These are phyloP conservation scores for Lasioglossum oenotherae DNA, from an alignment of 2,888 invertebrate genomes.

Conservation along the genomic window DNA sequence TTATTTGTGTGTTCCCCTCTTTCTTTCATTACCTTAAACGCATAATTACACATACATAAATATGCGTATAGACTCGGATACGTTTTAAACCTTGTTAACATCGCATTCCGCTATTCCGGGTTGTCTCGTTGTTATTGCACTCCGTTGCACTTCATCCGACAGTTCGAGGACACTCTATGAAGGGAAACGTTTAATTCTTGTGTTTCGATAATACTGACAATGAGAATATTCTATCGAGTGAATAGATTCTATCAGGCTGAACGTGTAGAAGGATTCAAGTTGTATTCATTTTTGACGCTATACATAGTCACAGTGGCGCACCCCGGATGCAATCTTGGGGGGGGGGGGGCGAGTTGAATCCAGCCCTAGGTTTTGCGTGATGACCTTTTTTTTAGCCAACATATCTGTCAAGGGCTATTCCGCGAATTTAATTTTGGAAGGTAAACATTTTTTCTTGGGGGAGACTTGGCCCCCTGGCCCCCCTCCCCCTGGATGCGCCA, in stretches of 20 bases:
- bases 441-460: no score
- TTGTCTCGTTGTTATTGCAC: background rate
- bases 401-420: no score
- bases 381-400: no score
- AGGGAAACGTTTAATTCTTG: background rate
- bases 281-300: background rate
- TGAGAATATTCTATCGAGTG: background rate
- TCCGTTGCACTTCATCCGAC: background rate
- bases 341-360: no score
- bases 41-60: background rate
- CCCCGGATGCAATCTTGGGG: no score
- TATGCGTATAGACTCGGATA: background rate
- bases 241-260: background rate
- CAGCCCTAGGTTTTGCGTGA: no score
- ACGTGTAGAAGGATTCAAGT: background rate
- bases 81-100: conserved; percentile 2
- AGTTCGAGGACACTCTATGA: background rate
- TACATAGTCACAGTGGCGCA: background rate
- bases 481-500: no score
- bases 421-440: no score
- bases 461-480: no score
- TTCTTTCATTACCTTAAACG: background rate
- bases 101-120: background rate
- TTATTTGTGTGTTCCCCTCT: conserved; percentile 25
- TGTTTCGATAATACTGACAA: background rate